Base-by-base conservation (phyloP, 1,140 invertebrate species). In the Zaprionus ghesquierei region DNA sequence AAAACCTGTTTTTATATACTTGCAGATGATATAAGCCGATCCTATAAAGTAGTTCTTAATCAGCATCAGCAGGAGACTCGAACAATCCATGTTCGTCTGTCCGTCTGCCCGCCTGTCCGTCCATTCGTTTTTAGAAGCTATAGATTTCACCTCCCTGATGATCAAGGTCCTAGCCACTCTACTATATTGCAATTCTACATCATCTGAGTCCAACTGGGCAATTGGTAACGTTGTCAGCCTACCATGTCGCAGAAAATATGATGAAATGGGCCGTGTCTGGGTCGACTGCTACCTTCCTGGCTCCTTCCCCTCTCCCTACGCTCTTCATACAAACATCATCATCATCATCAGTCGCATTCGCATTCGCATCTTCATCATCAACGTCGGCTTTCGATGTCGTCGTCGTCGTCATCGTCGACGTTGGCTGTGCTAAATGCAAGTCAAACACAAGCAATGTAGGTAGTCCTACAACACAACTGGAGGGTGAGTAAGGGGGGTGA, bases 361-460 rank as follows among this genome's bases (percentile, higher is more conserved):
- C 54, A 50, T 27, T 31, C 27, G 6, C 62, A 58, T n/a, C 65
- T 53, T n/a, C 65, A 66, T 25, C 53, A 53, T 44, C 59, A 53
- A 10, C 64, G 50, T 62, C 60, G 31, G 31, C 54, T 33, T 23
- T 23, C 41, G 50, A 46, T 51, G 31, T 44, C 50, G 66, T 55
- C 15, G 41, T 18, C 31, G 22, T 65, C 59, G 56, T 50, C 59
- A 44, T 56, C 53, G 49, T 38, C 58, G 50, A 64, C 81, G 60
- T 80, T 75, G 78, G 69, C 78, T 86, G 82, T 69, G 84, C 82
- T 87, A 87, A 87, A 87, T 87, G 82, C 82, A 87, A 87, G 82
- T 87, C 82, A 87, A 87, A 87, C 79, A 87, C 82, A 87, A 87
- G 82, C 63, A 63, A 69, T 22, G 15, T 22, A 20, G 38, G 58